Conservation (phyloP, 2,113 vertebrate species). For the Ptilorrhoa leucosticta region DNA sequence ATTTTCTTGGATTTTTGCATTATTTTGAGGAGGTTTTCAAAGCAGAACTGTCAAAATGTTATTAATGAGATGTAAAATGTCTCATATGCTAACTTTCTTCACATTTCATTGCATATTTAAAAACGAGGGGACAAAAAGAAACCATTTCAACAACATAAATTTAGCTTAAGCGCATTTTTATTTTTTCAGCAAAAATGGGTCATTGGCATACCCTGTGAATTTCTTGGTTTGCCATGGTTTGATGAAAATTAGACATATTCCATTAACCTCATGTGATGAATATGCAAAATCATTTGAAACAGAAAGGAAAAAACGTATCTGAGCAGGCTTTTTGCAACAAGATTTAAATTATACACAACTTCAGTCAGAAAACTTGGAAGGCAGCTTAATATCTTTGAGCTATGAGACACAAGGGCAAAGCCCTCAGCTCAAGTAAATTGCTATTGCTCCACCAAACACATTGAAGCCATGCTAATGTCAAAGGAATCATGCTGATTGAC, state of each 20-base stretch:
- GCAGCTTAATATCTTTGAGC: constrained; percentile 15
- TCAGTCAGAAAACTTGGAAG: constrained; percentile 15
- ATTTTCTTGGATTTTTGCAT: background rate
- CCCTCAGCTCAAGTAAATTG: background rate
- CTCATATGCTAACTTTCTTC: background rate
- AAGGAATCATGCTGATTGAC: constrained; percentile 36
- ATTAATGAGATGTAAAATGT: background rate
- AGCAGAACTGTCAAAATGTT: background rate
- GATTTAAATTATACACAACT: background rate
- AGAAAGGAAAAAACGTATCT: constrained; percentile 2
- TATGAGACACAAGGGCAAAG: constrained; percentile 11
- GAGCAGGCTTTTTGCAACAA: background rate
- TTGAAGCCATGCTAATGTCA: constrained; percentile 18
- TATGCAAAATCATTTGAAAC: constrained; percentile 21
- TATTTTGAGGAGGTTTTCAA: constrained; percentile 5
- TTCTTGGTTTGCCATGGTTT: background rate
- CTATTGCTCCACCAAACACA: constrained; percentile 25
- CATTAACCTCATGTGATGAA: background rate
- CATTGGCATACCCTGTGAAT: background rate
- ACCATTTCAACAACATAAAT: background rate
- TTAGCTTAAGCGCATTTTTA: background rate
- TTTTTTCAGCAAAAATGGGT: background rate
- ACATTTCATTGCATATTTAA: background rate
- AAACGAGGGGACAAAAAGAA: background rate
- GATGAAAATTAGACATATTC: constrained; percentile 21